Conservation (phyloP, 2,797 vertebrate genomes). For the Coreius guichenoti region DNA sequence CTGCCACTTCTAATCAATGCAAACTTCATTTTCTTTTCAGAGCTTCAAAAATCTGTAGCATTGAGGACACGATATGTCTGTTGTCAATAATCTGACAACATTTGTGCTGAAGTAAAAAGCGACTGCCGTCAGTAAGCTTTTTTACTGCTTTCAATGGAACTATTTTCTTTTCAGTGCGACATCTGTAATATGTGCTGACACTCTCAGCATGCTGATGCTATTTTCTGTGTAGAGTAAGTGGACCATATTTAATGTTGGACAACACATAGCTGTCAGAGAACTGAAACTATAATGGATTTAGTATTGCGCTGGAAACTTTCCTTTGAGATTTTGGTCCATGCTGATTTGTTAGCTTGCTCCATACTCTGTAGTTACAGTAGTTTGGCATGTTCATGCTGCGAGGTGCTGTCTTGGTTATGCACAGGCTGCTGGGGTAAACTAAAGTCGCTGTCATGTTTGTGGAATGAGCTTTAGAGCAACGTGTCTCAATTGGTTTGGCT, state of each 20-base stretch:
- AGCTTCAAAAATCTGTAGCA: conserved; percentile 1
- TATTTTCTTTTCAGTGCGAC: conserved; percentile 13
- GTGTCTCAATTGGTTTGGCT: background rate
- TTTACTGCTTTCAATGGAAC: conserved; percentile 10
- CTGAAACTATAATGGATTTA: conserved; percentile 10
- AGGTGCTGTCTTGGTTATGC: conserved; percentile 13
- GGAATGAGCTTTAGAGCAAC: background rate
- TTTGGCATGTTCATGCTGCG: background rate
- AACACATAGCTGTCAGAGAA: conserved; percentile 21
- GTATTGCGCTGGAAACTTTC: background rate
- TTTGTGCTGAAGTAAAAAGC: conserved; percentile 10
- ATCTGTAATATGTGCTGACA: conserved; percentile 5
- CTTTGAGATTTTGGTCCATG: conserved; percentile 16
- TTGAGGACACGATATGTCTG: conserved; percentile 19
- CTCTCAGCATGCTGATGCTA: conserved; percentile 25
- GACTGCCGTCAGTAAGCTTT: conserved; percentile 26
- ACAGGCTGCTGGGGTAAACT: background rate
- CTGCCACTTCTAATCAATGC: conserved; percentile 44
- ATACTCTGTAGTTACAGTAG: background rate
- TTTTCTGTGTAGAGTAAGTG: conserved; percentile 37
- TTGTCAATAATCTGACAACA: conserved; percentile 33
- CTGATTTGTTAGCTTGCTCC: conserved; percentile 3
- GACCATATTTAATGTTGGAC: conserved; percentile 39
- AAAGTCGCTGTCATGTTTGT: background rate
- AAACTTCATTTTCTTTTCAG: background rate